phyloP scores from a whole-genome alignment of 2,797 vertebrate species.

The Myotis pilosus region DNA sequence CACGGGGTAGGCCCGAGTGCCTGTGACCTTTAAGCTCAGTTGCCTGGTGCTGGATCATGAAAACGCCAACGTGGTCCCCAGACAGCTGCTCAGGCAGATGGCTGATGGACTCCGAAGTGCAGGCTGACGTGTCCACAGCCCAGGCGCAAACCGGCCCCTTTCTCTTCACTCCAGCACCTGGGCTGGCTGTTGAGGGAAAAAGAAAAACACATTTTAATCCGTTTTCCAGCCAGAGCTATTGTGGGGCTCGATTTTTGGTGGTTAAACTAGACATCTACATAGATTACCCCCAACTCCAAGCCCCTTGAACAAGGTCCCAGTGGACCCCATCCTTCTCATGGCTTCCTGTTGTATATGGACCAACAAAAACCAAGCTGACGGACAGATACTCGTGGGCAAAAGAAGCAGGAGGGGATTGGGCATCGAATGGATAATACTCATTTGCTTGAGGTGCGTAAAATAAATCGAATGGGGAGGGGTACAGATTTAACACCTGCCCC shows the following conservation, averaged over 20 bases:
- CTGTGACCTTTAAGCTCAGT: constrained; percentile 56
- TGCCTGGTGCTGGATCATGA: constrained; percentile 52
- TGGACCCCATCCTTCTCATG: background rate
- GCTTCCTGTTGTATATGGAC: background rate
- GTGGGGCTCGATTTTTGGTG: background rate
- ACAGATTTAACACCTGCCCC: background rate
- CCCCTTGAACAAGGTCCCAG: background rate
- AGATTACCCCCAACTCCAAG: background rate
- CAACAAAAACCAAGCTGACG: background rate
- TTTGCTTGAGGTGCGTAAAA: background rate
- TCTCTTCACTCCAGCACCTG: background rate
- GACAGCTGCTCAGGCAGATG: constrained; percentile 69
- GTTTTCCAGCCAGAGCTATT: background rate
- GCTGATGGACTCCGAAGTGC: constrained; percentile 49
- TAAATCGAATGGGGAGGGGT: background rate
- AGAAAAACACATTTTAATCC: constrained; percentile 38
- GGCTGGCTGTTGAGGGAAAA: constrained; percentile 9
- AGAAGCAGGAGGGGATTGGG: too few species aligned
- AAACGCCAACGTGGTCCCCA: constrained; percentile 49
- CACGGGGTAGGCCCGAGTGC: rapidly evolving
- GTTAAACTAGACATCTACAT: constrained; percentile 25
- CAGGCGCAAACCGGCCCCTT: constrained; percentile 42
- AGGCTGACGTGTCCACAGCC: constrained; percentile 15
- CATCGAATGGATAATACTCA: background rate
- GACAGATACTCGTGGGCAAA: background rate